phyloP scores from a whole-genome alignment of 2,797 vertebrate genomes.

The Apogon talboti region DNA sequence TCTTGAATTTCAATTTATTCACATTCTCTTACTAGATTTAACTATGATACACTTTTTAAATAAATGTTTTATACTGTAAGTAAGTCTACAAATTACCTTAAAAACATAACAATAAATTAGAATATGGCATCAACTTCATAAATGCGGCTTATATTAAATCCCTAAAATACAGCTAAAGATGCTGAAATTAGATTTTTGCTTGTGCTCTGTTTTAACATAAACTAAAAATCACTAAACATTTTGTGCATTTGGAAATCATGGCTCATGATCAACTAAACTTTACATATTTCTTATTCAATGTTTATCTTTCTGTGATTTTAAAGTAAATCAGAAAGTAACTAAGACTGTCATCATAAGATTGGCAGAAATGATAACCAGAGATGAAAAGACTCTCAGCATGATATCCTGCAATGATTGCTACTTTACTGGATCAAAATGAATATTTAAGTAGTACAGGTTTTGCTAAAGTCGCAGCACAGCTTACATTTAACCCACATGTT shows the following conservation, averaged over 20 bases:
- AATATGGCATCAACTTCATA: no score
- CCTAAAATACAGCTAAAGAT: not conserved
- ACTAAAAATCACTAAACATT: no score
- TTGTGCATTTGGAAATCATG: slow-evolving; percentile 1
- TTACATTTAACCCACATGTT: slow-evolving; percentile 32
- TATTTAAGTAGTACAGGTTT: slow-evolving; percentile 26
- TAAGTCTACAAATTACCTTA: no score
- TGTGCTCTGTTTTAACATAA: no score
- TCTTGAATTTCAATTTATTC: slow-evolving; percentile 33
- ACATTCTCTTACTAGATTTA: slow-evolving; percentile 5
- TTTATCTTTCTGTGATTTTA: not conserved
- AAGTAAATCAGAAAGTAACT: slow-evolving; percentile 25
- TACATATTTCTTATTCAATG: not conserved
- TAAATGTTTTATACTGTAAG: not conserved
- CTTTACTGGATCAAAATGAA: slow-evolving; percentile 47
- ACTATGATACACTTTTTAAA: slow-evolving; percentile 21
- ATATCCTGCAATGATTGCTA: slow-evolving; percentile 35
- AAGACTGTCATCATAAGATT: slow-evolving; percentile 15
- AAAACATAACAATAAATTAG: no score
- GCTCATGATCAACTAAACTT: not conserved
- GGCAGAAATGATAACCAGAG: slow-evolving; percentile 26
- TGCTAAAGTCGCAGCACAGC: slow-evolving; percentile 28
- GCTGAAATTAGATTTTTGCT: no score
- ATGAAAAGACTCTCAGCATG: slow-evolving; percentile 33
- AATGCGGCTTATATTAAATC: no score